Evolutionary conservation across 1,140 invertebrate genomes (phyloP).

Genomic region (Saccostrea cuccullata): DNA sequence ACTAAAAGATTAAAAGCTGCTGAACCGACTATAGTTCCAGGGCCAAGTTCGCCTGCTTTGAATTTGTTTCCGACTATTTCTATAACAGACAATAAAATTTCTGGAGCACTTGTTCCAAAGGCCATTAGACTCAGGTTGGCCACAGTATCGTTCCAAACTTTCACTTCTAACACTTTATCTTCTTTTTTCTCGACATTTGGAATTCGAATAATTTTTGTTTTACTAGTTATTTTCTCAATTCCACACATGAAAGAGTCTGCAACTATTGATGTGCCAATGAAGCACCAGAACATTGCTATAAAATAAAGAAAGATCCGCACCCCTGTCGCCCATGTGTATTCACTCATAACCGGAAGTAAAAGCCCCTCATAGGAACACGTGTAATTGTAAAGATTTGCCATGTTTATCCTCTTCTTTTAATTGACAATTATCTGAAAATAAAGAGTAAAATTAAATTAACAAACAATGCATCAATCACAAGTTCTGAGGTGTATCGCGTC

Average conservation of each 20-base stretch:
- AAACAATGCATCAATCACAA: background rate
- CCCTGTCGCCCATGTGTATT: conserved; percentile 79
- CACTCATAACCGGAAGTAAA: conserved; percentile 81
- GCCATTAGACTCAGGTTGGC: conserved; percentile 85
- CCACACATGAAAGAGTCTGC: conserved; percentile 84
- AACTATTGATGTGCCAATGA: conserved; percentile 82
- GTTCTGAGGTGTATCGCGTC: background rate
- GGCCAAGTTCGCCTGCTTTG: conserved; percentile 81
- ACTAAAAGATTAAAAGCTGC: conserved; percentile 84
- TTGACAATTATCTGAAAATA: background rate
- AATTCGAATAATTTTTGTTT: conserved; percentile 81
- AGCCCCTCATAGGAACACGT: conserved; percentile 79
- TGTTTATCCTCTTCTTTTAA: background rate
- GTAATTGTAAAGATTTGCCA: conserved; percentile 68
- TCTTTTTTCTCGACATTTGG: conserved; percentile 69
- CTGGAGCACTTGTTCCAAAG: conserved; percentile 83
- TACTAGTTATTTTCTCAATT: conserved; percentile 85
- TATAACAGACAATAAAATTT: conserved; percentile 84
- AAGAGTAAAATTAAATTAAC: background rate
- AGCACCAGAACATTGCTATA: conserved; percentile 81
- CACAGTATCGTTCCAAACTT: conserved; percentile 84
- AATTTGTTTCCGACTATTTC: conserved; percentile 82
- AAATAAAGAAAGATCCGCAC: conserved; percentile 81
- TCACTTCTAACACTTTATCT: conserved; percentile 72
- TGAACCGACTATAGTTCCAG: conserved; percentile 85